Evolutionary conservation across 2,113 vertebrate species (phyloP).

Genomic region (Sylvietta virens): DNA sequence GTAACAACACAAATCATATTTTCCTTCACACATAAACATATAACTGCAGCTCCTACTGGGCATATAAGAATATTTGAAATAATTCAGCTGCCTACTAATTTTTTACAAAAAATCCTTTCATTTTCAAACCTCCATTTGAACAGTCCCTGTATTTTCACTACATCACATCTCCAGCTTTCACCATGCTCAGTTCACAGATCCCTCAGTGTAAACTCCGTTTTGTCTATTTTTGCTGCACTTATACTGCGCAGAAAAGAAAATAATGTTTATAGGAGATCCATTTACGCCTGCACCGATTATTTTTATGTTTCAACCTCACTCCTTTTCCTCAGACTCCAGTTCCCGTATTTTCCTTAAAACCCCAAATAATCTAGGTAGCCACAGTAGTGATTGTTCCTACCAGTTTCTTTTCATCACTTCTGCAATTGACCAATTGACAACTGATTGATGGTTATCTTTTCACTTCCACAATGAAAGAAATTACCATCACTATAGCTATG

Average conservation of each 20-base stretch:
- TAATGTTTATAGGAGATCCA: background rate
- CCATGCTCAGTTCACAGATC: background rate
- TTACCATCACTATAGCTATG: conserved; percentile 99
- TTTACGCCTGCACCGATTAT: background rate
- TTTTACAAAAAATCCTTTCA: background rate
- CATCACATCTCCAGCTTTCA: background rate
- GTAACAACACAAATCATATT: background rate
- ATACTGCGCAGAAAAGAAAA: fast-evolving
- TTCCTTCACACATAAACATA: background rate
- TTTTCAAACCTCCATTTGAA: background rate
- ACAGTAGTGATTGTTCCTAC: conserved; percentile 87
- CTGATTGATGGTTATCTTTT: conserved; percentile 99
- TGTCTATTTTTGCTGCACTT: background rate
- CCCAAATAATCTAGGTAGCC: conserved; percentile 88
- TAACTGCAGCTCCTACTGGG: background rate
- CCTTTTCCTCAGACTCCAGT: conserved; percentile 79
- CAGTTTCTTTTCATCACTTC: conserved; percentile 92
- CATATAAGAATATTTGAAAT: background rate
- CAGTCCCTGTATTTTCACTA: background rate
- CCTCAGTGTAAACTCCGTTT: background rate
- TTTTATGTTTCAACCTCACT: conserved; percentile 58
- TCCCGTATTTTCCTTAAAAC: conserved; percentile 83
- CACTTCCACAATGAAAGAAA: conserved; percentile 93
- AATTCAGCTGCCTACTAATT: background rate
- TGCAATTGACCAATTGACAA: conserved; percentile 99